A percentile compares a stretch with the other conserved stretches of the same genome.
Evolutionary conservation across 2,888 invertebrate genomes (phyloP).

Genomic region (Julus scanicus): DNA sequence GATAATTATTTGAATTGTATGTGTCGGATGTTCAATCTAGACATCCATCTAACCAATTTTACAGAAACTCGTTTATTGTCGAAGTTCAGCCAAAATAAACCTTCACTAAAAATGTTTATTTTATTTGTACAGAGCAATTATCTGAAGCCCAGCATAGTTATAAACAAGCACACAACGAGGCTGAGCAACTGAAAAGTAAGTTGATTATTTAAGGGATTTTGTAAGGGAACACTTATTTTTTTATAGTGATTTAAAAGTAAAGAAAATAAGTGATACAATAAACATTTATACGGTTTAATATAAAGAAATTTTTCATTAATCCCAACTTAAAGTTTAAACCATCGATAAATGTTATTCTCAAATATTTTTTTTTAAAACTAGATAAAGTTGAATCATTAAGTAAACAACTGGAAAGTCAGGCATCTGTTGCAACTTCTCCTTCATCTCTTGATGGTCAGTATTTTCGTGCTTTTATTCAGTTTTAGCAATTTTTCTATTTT

Average conservation of each 20-base stretch:
- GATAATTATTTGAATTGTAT: no score
- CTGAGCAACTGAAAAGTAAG: slow-evolving; percentile 68
- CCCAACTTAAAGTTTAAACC: not conserved
- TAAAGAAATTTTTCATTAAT: not conserved
- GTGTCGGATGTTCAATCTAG: no score
- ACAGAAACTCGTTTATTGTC: not conserved
- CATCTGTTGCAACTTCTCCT: not conserved
- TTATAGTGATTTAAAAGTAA: not conserved
- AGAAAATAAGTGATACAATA: not conserved
- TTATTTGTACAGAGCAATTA: slow-evolving; percentile 62
- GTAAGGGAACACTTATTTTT: no score
- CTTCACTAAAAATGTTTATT: not conserved
- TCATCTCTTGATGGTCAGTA: slow-evolving; percentile 24
- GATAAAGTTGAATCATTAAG: slow-evolving; percentile 49
- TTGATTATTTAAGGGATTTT: slow-evolving; percentile 49
- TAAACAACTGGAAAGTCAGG: slow-evolving; percentile 44
- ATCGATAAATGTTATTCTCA: no score
- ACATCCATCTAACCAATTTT: no score
- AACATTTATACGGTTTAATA: not conserved
- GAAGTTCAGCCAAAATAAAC: not conserved
- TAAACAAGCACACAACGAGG: slow-evolving; percentile 69
- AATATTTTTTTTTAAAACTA: slow-evolving; percentile 1
- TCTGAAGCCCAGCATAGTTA: slow-evolving; percentile 67
- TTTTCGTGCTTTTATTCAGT: not conserved
- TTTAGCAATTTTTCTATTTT: not conserved